Conservation (phyloP, 1,140 invertebrate species). For the Triops cancriformis region DNA sequence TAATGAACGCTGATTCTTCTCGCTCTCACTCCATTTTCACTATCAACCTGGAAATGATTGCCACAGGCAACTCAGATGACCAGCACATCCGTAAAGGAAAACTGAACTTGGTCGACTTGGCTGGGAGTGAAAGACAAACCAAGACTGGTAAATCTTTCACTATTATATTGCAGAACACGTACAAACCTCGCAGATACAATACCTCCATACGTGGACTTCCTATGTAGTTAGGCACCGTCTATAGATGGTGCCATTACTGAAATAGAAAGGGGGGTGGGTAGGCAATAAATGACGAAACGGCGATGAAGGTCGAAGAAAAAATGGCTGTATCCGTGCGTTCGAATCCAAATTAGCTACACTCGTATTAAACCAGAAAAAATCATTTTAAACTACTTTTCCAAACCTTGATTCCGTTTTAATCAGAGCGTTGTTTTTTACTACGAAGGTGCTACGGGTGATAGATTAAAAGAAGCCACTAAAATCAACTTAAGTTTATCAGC, state of each 20-base stretch:
- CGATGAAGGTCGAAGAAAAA: too few relatives aligned
- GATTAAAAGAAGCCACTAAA: conserved; percentile 87
- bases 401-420: not conserved
- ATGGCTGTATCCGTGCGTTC: too few relatives aligned
- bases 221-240: too few relatives aligned
- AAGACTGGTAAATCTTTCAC: conserved; percentile 54
- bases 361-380: too few relatives aligned
- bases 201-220: too few relatives aligned
- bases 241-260: too few relatives aligned
- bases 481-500: conserved; percentile 92
- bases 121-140: conserved; percentile 75
- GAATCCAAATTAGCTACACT: too few relatives aligned
- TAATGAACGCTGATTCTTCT: conserved; percentile 81
- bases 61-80: conserved; percentile 42
- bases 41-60: conserved; percentile 71
- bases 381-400: too few relatives aligned
- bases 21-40: conserved; percentile 87
- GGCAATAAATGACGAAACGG: too few relatives aligned
- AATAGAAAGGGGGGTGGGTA: too few relatives aligned
- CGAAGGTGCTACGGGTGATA: conserved; percentile 66
- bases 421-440: conserved; percentile 15
- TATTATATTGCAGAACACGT: too few relatives aligned
- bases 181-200: not conserved
- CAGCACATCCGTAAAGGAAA: conserved; percentile 62
- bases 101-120: conserved; percentile 82